Base-by-base conservation (phyloP, 2,888 invertebrate species). In the Hirtodrosophila alboralis region DNA sequence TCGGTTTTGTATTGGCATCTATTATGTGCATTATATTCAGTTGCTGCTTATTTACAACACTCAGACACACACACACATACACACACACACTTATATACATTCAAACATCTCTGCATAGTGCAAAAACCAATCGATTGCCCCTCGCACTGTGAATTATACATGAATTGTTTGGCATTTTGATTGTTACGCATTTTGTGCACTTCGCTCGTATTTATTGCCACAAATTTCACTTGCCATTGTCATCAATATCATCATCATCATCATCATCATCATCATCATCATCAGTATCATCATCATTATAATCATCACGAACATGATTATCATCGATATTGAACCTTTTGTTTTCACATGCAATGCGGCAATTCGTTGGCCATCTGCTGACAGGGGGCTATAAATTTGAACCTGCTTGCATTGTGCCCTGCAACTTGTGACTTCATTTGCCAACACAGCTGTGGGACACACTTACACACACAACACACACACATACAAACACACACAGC, bases 141-240 rank as follows among this genome's bases (percentile, higher is more conserved):
- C 54, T 72, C 54, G 57, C 52, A 54, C 49, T 54, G n/a, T 21
- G 18, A 12, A n/a, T 18, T 36, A 14, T 41, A 41, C 51, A 41
- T 45, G 28, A n/a, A 49, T 47, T 59, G 56, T 44, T 57, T 63
- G 75, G 54, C 63, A 45, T 56, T 67, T 72, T 76, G 68, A 72
- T 76, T 73, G 67, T 63, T 59, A 48, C 61, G 73, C 65, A 66
- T 54, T 73, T 64, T 66, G 52, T 56, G 49, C 48, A 53, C 47
- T 62, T 62, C 45, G 53, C 53, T 57, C 41, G 52, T 69, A 63
- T 65, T 71, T 76, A 75, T 79, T 64, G 61, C 67, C 64, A 63
- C 57, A 66, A 68, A 70, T 67, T 75, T 72, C 69, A 67, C 61
- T 72, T 43, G 72, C 65, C 61, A 67, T 70, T 76, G 67, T 61